A percentile compares a stretch with the other conserved stretches of the same genome.
These are phyloP conservation scores for Napeogenes sylphis DNA, from an alignment of 2,888 invertebrate species.

Conservation along the genomic window DNA sequence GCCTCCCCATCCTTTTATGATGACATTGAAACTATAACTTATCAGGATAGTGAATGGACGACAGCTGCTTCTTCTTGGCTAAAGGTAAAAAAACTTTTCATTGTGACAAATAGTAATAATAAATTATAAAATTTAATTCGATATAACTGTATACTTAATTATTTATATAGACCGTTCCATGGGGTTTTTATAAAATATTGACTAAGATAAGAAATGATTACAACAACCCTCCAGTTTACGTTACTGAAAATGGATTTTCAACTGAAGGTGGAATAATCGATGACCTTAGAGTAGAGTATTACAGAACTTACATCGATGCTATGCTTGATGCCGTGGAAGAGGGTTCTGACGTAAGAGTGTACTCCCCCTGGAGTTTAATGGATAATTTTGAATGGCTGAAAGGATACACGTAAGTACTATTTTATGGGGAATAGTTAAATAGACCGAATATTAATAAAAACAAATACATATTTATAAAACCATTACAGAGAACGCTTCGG, in stretches of 20 bases:
- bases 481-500: constrained; percentile 49
- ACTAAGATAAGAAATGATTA: constrained; percentile 63
- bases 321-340: too few relatives aligned
- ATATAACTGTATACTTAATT: not conserved
- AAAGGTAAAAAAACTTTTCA: constrained; percentile 29
- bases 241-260: too few relatives aligned
- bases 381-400: constrained; percentile 79
- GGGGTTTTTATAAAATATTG: constrained; percentile 74
- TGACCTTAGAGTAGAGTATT: too few relatives aligned
- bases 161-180: constrained; percentile 58
- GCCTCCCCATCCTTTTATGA: constrained; percentile 38
- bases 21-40: constrained; percentile 32
- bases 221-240: too few relatives aligned
- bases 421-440: not conserved
- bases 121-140: too few relatives aligned
- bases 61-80: constrained; percentile 32
- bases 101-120: not conserved
- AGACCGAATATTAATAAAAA: not conserved
- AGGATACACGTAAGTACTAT: constrained; percentile 66
- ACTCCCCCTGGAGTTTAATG: constrained; percentile 14
- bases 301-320: too few relatives aligned
- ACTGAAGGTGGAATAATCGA: too few relatives aligned
- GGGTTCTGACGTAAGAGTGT: too few relatives aligned
- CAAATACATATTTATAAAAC: constrained; percentile 14
- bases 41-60: constrained; percentile 37